phyloP scores from a whole-genome alignment of 2,113 vertebrate species.

The Ifrita kowaldi region DNA sequence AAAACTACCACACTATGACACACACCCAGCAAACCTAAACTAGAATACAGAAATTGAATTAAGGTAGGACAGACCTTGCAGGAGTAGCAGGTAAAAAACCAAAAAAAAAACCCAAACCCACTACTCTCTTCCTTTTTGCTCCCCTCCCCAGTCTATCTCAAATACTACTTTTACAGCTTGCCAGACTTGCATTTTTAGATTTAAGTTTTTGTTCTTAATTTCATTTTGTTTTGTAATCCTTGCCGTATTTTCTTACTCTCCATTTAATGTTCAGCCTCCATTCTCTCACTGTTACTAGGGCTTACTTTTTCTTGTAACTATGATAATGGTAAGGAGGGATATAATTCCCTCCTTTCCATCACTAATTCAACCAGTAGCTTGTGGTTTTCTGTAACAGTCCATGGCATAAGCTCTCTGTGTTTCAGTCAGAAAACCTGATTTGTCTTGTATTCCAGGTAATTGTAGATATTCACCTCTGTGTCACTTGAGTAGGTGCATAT shows the following conservation, averaged over 20 bases:
- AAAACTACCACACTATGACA: not conserved
- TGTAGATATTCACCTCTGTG: not conserved
- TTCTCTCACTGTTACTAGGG: not conserved
- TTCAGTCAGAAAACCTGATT: not conserved
- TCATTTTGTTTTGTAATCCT: not conserved
- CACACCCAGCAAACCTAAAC: not conserved
- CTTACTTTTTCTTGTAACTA: not conserved
- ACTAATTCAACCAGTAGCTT: not conserved
- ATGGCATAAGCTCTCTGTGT: not conserved
- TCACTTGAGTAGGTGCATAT: not conserved
- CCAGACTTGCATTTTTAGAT: not conserved
- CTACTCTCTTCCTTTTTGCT: not conserved
- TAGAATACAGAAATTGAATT: not conserved
- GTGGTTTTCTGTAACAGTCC: not conserved
- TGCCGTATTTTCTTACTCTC: not conserved
- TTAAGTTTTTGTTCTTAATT: not conserved
- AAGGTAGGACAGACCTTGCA: not conserved
- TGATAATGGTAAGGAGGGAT: not conserved
- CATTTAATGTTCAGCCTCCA: not conserved
- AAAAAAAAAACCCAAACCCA: not conserved
- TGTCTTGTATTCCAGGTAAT: not conserved
- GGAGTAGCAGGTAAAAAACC: not conserved
- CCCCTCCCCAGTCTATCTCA: not conserved
- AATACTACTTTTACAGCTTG: not conserved
- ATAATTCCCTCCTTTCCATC: not conserved